Evolutionary conservation across 2,797 vertebrate genomes (phyloP).

Genomic region (Sebastes variabilis): DNA sequence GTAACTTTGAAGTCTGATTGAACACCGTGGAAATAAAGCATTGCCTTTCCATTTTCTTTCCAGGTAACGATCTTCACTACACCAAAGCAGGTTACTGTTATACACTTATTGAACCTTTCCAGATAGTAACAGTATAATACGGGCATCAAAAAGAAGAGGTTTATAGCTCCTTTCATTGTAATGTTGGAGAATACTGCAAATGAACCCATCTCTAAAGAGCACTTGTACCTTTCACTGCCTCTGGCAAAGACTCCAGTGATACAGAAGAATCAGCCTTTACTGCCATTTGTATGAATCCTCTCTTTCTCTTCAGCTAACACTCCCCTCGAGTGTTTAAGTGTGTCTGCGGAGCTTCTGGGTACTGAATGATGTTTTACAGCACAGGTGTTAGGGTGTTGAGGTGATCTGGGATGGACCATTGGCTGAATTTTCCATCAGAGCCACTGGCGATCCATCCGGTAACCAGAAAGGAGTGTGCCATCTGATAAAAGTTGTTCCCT

Average conservation of each 20-base stretch:
- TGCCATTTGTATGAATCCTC: background rate
- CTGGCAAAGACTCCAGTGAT: constrained; percentile 7
- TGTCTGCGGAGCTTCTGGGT: background rate
- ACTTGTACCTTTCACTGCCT: constrained; percentile 16
- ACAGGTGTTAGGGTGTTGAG: background rate
- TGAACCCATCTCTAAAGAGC: constrained; percentile 12
- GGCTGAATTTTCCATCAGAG: background rate
- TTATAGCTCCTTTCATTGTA: background rate
- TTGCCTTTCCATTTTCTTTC: no score
- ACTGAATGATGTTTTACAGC: background rate
- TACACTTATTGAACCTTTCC: background rate
- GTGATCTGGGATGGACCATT: background rate
- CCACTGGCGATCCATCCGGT: background rate
- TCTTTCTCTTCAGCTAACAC: background rate
- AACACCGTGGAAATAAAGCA: no score
- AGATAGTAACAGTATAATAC: background rate
- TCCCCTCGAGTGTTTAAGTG: background rate
- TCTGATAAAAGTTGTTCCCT: background rate
- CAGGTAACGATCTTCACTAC: no score
- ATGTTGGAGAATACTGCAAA: background rate
- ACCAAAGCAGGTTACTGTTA: background rate
- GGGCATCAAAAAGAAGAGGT: background rate
- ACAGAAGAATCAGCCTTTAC: constrained; percentile 18
- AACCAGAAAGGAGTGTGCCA: background rate
- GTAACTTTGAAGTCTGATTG: no score